Evolutionary conservation across 2,113 vertebrate species (phyloP).

Genomic region (Archilochus colubris): DNA sequence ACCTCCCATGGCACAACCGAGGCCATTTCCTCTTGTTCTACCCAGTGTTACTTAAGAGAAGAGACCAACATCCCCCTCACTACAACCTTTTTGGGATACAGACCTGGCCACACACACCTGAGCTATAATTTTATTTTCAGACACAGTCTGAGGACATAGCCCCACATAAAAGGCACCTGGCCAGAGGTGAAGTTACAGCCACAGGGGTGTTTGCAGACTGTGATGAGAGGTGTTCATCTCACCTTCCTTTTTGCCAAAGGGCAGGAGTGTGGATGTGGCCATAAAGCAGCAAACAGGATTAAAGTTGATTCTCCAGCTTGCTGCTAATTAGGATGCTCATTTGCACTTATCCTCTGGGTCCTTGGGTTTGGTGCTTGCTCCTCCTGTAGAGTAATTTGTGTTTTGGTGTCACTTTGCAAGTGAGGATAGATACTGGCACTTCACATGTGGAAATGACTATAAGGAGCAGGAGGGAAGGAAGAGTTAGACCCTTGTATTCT

Average conservation of each 20-base stretch:
- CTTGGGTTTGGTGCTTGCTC: not conserved
- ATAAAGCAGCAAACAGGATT: not conserved
- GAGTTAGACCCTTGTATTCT: not conserved
- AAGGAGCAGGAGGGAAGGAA: not conserved
- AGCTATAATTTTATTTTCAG: not conserved
- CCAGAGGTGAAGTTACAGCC: not conserved
- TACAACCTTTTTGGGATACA: not conserved
- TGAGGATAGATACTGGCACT: slow-evolving; percentile 16
- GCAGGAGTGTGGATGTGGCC: not conserved
- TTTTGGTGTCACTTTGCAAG: not conserved
- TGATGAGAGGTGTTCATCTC: not conserved
- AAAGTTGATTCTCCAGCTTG: not conserved
- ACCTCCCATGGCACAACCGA: too few species aligned
- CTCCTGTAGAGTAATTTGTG: not conserved
- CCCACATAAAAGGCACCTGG: not conserved
- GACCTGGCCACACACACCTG: not conserved
- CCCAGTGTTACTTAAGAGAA: too few species aligned
- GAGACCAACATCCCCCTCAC: too few species aligned
- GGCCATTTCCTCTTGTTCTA: too few species aligned
- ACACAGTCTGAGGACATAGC: not conserved
- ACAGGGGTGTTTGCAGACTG: not conserved
- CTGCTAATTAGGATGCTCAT: not conserved
- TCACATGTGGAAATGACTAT: not conserved
- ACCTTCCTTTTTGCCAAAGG: not conserved
- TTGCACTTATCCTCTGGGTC: not conserved